phyloP scores from a whole-genome alignment of 2,797 vertebrate genomes.

The Hirundo rustica region DNA sequence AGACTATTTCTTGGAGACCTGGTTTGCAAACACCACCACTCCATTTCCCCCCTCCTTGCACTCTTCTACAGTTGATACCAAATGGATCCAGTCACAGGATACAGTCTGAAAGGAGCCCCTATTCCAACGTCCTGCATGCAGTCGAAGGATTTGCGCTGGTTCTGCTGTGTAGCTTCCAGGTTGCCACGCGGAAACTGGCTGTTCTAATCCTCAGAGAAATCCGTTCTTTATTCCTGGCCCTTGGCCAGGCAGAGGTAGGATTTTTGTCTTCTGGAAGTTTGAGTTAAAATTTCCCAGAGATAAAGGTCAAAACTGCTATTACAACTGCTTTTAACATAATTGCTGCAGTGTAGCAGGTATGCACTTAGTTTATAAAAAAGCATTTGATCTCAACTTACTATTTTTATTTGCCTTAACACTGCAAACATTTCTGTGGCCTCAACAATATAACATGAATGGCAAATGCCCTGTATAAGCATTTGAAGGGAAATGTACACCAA shows the following conservation, averaged over 20 bases:
- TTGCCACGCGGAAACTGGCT: constrained; percentile 93
- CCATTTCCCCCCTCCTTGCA: not conserved
- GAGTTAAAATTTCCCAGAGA: not conserved
- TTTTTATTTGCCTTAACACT: not conserved
- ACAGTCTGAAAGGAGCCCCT: constrained; percentile 88
- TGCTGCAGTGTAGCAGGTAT: not conserved
- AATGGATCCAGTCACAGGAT: constrained; percentile 86
- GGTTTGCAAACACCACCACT: not conserved
- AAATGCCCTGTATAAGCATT: not conserved
- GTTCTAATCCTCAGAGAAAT: constrained; percentile 94
- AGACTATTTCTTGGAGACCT: not conserved
- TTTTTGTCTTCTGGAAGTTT: not conserved
- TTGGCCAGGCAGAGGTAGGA: constrained; percentile 94
- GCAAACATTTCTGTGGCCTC: not conserved
- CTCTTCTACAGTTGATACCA: constrained; percentile 71
- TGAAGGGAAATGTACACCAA: not conserved
- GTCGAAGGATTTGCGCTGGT: constrained; percentile 94
- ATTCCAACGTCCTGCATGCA: constrained; percentile 92
- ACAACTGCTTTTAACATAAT: not conserved
- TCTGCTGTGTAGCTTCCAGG: constrained; percentile 95
- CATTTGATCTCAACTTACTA: not conserved
- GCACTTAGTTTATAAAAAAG: not conserved
- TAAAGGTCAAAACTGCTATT: not conserved
- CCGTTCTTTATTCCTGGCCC: constrained; percentile 89
- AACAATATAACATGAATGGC: not conserved